phyloP scores from a whole-genome alignment of 2,113 vertebrate species.

The Ursus arctos region DNA sequence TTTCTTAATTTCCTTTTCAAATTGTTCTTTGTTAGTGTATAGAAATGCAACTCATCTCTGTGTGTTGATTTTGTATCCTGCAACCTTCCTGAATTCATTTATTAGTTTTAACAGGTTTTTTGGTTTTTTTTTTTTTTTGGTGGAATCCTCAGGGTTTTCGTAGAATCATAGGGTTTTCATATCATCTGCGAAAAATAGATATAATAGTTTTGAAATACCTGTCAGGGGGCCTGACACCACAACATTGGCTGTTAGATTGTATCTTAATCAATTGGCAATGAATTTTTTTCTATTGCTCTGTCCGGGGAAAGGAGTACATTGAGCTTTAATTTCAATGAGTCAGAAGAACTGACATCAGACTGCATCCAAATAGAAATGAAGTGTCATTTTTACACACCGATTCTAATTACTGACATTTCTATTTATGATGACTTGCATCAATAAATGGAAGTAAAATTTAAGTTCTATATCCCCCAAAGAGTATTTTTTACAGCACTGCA shows the following conservation, averaged over 20 bases:
- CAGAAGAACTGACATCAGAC: slow-evolving; percentile 50
- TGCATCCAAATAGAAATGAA: slow-evolving; percentile 45
- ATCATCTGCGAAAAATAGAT: background rate
- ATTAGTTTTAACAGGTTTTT: background rate
- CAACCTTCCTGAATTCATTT: background rate
- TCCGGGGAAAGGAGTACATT: slow-evolving; percentile 6
- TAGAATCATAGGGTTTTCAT: background rate
- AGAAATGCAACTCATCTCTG: background rate
- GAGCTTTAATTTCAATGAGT: slow-evolving; percentile 53
- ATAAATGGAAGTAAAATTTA: slow-evolving; percentile 29
- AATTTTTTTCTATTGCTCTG: background rate
- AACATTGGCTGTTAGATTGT: background rate
- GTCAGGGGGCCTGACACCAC: background rate
- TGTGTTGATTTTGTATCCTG: slow-evolving; percentile 12
- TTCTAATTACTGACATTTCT: slow-evolving; percentile 62
- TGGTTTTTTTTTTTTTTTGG: background rate
- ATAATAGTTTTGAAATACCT: slow-evolving; percentile 19
- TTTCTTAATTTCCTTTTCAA: slow-evolving; percentile 33
- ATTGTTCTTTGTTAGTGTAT: background rate
- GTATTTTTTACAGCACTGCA: slow-evolving; percentile 1
- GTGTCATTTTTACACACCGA: slow-evolving; percentile 48
- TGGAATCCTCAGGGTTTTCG: background rate
- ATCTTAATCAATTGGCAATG: background rate
- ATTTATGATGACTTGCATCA: slow-evolving; percentile 44
- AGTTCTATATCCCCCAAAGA: background rate